Base-by-base conservation (phyloP, 2,888 invertebrate species). In the Tachina lurida region DNA sequence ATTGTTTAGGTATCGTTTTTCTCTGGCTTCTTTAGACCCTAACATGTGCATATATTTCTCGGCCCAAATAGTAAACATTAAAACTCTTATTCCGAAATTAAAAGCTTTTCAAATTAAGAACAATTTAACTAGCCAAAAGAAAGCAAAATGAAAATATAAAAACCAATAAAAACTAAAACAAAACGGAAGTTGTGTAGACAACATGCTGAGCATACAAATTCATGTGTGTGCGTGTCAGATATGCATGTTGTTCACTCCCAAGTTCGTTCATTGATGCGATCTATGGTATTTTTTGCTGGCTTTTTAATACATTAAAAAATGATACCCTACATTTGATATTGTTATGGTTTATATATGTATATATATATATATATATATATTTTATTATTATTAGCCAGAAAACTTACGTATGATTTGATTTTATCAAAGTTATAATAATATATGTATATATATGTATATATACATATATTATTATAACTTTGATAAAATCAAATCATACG, bases 131-230 rank as follows among this genome's bases (percentile, higher is more conserved):
- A 22, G 13, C 47, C 17, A 76, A 71, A 80, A 70, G 41, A 79
- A 71, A 71, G 22, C 45, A 70, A 60, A 74, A 58, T 19, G 13
- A 58, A 54, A 19, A n/a, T 13, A 62, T 22, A 62, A 62, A 45
- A 47, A 73, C 17, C 7, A n/a, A 31, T 12, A 10, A 84, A 60
- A 76, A 65, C 47, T 65, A 67, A 76, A 76, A 75, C 60, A 76
- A 78, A 85, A 65, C 85, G 82, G 85, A 85, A 85, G 82, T 85
- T 75, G 22, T 41, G 62, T 65, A 82, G 82, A 85, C 85, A 65
- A 82, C 78, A 82, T 78, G 78, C 78, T 70, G 56, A 58, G 71
- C 82, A 82, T 82, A 78, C 43, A 52, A 85, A 85, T 82, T 19
- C 75, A 70, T 74, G 31, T 10, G 17, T 52, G 13, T 22, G 2